Evolutionary conservation across 2,797 vertebrate species (phyloP), one percentile per base, ranked within the genome.

Genomic region (Spondyliosoma cantharus): DNA sequence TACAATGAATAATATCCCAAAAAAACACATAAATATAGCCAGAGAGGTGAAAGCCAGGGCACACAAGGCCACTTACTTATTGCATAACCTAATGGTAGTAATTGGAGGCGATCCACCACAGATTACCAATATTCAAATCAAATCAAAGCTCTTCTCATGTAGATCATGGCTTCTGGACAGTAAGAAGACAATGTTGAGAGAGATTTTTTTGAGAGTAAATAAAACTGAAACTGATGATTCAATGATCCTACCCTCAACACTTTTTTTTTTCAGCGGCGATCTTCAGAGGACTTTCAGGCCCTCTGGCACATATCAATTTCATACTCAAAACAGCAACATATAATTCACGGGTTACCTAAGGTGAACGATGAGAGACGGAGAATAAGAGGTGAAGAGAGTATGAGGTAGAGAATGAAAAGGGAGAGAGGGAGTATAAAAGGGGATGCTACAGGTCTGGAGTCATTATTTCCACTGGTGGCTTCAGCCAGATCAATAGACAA

Each of bases 401-500:
- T 29, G 13, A 65, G 45, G 25, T 24, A 20, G 54, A 54, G 70
- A 46, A 17, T 49, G 12, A 46, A n/a, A 53, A 53, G 32, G 20
- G 43, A 61, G 53, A 77, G 57, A 73, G 14, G 25, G 71, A 66
- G 24, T 22, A 7, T 74, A 46, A 61, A 27, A 61, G 49, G 83
- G 56, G 67, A 83, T 63, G 69, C 88, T 89, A 79, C 83, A 88
- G 80, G 81, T 89, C 73, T 61, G 20, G 27, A 77, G 75, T 89
- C 87, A 84, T 90, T 83, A 81, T 90, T 87, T 91, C 83, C 88
- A 83, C 76, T 74, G 63, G 80, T 84, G 85, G 84, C 80, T 87
- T 79, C 71, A 74, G 71, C 50, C 54, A 64, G 84, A 93, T 90
- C 86, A 78, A 91, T 89, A 89, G 27, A 86, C 78, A 32, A 74